These are phyloP conservation scores for Pagetopsis macropterus DNA, from an alignment of 2,797 vertebrate genomes.

Conservation along the genomic window DNA sequence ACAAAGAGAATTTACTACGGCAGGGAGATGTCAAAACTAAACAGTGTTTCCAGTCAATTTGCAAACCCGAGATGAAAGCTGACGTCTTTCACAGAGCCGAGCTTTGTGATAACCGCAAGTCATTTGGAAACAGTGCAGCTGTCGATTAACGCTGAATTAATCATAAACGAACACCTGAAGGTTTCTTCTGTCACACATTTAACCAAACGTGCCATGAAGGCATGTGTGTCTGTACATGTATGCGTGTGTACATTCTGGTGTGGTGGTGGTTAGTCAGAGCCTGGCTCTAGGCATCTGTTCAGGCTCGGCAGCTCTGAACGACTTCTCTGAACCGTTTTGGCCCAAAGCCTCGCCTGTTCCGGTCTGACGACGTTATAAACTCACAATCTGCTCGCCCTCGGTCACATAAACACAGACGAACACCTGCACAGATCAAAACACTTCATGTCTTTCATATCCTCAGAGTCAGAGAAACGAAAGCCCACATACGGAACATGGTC, in stretches of 20 bases:
- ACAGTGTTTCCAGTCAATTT: constrained; percentile 25
- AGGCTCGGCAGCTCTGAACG: constrained; percentile 53
- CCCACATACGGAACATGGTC: constrained; percentile 90
- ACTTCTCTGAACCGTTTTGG: constrained; percentile 16
- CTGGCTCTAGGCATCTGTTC: constrained; percentile 54
- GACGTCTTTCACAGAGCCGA: constrained; percentile 23
- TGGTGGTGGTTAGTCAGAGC: constrained; percentile 23
- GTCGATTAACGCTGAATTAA: constrained; percentile 44
- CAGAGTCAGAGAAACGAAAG: not conserved
- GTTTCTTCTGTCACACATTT: constrained; percentile 29
- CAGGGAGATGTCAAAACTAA: constrained; percentile 24
- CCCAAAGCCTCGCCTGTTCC: constrained; percentile 26
- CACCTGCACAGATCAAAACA: constrained; percentile 3
- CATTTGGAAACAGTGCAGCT: constrained; percentile 32
- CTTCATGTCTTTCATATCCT: not conserved
- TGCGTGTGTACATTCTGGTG: not conserved
- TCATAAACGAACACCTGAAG: constrained; percentile 37
- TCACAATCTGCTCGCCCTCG: constrained; percentile 37
- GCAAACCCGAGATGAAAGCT: constrained; percentile 48
- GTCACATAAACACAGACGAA: constrained; percentile 21
- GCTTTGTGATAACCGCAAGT: constrained; percentile 34
- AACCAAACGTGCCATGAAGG: constrained; percentile 13
- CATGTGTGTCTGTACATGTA: not conserved
- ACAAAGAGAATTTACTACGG: not conserved
- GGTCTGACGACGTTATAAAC: constrained; percentile 29